Conservation (phyloP, 2,888 invertebrate species). For the Eutolmus rufibarbis region DNA sequence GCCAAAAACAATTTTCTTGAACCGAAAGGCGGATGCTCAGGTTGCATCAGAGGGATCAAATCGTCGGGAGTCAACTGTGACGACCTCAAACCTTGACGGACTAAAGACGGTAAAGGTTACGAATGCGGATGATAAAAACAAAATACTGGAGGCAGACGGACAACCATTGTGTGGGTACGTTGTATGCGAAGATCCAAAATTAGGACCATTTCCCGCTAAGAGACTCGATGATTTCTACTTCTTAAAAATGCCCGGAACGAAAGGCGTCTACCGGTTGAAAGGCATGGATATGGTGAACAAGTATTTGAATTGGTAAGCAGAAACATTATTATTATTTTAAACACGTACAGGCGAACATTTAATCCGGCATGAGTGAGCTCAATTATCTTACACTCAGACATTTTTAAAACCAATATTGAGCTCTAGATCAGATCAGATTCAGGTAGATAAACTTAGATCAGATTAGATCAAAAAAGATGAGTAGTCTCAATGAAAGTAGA, state of each 20-base stretch:
- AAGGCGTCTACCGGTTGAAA: neutral
- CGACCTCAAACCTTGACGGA: neutral
- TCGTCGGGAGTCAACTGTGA: neutral
- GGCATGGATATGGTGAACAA: neutral
- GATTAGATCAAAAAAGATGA: too few relatives aligned
- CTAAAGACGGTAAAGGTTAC: neutral
- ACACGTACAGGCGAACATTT: too few relatives aligned
- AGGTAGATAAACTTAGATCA: too few relatives aligned
- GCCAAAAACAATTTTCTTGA: neutral
- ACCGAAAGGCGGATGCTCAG: neutral
- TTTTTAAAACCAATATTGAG: too few relatives aligned
- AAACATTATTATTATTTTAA: neutral
- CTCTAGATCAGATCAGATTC: too few relatives aligned
- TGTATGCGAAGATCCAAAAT: neutral
- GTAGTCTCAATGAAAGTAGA: too few relatives aligned
- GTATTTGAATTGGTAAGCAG: neutral
- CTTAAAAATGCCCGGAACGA: neutral
- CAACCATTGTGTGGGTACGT: neutral
- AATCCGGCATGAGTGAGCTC: too few relatives aligned
- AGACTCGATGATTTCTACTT: neutral
- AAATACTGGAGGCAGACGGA: neutral
- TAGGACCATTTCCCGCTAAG: neutral
- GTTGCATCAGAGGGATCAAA: too few relatives aligned
- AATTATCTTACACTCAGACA: too few relatives aligned
- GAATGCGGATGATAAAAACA: neutral